Base-by-base conservation (phyloP, 2,888 invertebrate species). In the Teinopalpus imperialis region DNA sequence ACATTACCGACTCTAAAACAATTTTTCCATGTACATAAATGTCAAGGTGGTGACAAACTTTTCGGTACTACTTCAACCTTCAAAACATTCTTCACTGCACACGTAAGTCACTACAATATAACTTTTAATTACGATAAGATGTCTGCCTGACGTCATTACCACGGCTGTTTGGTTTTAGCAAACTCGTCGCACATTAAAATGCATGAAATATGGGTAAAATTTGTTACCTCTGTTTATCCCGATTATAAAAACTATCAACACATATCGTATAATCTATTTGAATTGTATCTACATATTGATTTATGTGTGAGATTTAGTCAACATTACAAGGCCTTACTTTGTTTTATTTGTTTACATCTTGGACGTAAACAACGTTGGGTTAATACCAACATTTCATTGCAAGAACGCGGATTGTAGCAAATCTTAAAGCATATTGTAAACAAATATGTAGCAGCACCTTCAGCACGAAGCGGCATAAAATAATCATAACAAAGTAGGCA, bases 371-470 rank as follows among this genome's bases (percentile, higher is more conserved):
- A 24, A n/a, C 3, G 32, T 26, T 16, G 10, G 14, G 21, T 35
- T 43, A 16, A 44, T 9, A 31, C 20, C 14, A 9, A 27, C 30
- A 6, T 14, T 26, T 14, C 1, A 18, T 32, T 45, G 34, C 18
- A 45, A 26, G 39, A 45, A 32, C 32, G 27, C 23, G 27, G 20
- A 27, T 40, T 34, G 40, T 34, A 34, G 20, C 13, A 16, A 14
- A 26, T 32, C 9, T 44, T 27, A 34, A 29, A 34, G 40, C 40
- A 29, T 32, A 40, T 21, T 34, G 40, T 46, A 46, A 46, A 40
- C 46, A 46, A 46, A 46, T 16, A 36, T 18, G 23, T 27, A 8
- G 18, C n/a, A n/a, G n/a, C 29, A 36, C 41, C 40, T 36, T 12
- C 13, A n/a, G 41, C 10, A 24, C n/a, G 29, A 9, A 34, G 13